phyloP scores from a whole-genome alignment of 2,797 vertebrate species.

The Urocyon cinereoargenteus region DNA sequence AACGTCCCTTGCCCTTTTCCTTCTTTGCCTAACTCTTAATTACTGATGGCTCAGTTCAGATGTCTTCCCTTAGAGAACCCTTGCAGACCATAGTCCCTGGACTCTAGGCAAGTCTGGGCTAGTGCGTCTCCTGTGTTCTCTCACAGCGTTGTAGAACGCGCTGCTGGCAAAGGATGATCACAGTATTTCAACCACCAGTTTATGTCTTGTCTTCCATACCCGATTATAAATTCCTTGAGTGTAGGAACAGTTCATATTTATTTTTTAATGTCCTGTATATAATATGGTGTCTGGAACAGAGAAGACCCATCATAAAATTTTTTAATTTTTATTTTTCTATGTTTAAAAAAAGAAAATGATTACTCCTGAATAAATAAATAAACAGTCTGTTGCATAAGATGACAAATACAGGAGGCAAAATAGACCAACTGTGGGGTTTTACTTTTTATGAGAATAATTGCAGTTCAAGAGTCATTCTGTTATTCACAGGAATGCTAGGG shows the following conservation, averaged over 20 bases:
- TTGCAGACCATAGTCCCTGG: background rate
- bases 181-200: background rate
- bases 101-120: background rate
- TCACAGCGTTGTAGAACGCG: background rate
- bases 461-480: background rate
- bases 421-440: background rate
- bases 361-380: slow-evolving; percentile 30
- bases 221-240: background rate
- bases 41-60: background rate
- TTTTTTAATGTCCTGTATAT: background rate
- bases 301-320: background rate
- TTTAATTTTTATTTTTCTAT: background rate
- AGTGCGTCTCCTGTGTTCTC: too few species aligned
- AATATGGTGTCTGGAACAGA: background rate
- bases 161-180: background rate
- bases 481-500: background rate
- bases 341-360: slow-evolving; percentile 1
- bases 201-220: background rate
- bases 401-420: slow-evolving; percentile 23
- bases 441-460: slow-evolving; percentile 31
- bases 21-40: background rate
- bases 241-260: background rate
- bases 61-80: background rate
- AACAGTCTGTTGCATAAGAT: background rate
- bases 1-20: background rate